These are phyloP conservation scores for Hemitrygon akajei DNA, from an alignment of 2,797 vertebrate genomes.

Conservation along the genomic window DNA sequence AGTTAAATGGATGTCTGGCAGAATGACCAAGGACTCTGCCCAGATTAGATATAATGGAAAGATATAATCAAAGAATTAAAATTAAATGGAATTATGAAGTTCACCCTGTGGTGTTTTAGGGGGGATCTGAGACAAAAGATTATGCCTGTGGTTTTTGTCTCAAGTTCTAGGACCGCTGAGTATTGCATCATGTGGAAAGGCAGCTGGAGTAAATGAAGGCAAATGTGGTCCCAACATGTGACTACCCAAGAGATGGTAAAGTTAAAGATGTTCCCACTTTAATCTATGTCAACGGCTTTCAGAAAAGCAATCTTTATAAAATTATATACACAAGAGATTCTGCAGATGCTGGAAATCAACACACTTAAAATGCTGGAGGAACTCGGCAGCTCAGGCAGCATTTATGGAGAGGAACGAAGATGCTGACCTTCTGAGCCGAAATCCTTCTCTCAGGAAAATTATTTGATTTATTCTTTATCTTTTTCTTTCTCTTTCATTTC, in stretches of 20 bases:
- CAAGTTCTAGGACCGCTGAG: not conserved
- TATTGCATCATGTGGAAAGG: not conserved
- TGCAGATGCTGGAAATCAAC: no score
- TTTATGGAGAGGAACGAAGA: no score
- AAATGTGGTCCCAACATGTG: not conserved
- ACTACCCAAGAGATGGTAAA: not conserved
- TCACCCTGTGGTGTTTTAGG: not conserved
- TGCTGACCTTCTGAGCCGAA: no score
- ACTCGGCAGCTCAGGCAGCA: no score
- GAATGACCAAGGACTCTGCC: not conserved
- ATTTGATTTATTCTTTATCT: not conserved
- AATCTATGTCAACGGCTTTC: not conserved
- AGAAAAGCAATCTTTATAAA: not conserved
- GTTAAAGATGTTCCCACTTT: not conserved
- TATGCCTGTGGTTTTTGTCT: not conserved
- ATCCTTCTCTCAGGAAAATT: no score
- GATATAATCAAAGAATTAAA: not conserved
- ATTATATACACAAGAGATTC: no score
- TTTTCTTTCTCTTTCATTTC: no score
- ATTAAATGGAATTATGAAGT: not conserved
- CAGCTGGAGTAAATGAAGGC: not conserved
- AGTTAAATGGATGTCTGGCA: not conserved
- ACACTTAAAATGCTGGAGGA: no score
- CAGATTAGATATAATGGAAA: no score
- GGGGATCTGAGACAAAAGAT: not conserved